Percentiles rank a stretch among this genome's conserved stretches.
These are phyloP conservation scores for Dipodomys merriami DNA, from an alignment of 2,113 vertebrate species.

Conservation along the genomic window DNA sequence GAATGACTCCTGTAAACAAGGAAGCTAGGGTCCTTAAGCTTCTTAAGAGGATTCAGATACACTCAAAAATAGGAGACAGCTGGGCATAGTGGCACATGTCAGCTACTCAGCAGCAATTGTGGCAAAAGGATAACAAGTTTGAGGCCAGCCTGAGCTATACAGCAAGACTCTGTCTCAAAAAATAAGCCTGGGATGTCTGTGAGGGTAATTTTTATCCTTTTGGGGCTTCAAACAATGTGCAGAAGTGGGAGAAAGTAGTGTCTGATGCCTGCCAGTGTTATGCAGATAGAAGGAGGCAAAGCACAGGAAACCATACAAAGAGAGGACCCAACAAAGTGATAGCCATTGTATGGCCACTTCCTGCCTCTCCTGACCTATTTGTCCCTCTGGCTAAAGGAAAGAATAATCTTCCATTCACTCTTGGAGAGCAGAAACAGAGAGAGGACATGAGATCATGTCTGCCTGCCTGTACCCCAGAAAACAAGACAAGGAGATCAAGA, in stretches of 20 bases:
- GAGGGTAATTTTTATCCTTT: not conserved
- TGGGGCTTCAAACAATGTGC: not conserved
- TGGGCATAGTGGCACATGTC: not conserved
- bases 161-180: not conserved
- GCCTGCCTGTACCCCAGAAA: not conserved
- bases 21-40: not conserved
- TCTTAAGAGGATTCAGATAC: not conserved
- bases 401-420: constrained; percentile 31
- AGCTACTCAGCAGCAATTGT: too few species aligned
- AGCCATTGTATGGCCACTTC: not conserved
- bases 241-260: not conserved
- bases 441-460: constrained; percentile 21
- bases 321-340: not conserved
- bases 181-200: not conserved
- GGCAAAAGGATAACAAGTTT: not conserved
- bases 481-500: constrained; percentile 13
- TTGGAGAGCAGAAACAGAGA: not conserved
- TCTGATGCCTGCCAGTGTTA: too few species aligned
- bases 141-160: not conserved
- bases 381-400: not conserved
- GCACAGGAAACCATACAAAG: not conserved
- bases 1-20: not conserved
- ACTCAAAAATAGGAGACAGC: not conserved
- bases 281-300: not conserved
- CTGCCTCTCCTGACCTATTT: not conserved